phyloP scores from a whole-genome alignment of 2,113 vertebrate species.

The Oreochromis spilurus region DNA sequence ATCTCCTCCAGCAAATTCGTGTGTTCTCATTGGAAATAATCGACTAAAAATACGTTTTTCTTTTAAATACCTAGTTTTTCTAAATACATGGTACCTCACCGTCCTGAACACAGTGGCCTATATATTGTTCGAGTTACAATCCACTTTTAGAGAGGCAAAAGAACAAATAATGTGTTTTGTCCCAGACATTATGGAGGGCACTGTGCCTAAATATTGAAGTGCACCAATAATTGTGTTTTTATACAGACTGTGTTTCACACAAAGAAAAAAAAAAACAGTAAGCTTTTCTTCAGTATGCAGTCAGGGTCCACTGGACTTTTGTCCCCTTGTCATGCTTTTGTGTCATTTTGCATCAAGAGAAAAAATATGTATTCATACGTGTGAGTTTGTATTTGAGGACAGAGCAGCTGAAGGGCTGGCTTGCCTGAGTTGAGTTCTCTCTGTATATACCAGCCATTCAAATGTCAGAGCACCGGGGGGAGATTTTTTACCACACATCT shows the following conservation, averaged over 20 bases:
- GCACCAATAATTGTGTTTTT: not conserved
- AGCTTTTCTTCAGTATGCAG: not conserved
- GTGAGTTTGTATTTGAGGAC: not conserved
- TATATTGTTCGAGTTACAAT: too few species aligned
- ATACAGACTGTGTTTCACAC: not conserved
- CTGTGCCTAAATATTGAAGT: not conserved
- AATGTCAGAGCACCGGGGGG: constrained; percentile 37
- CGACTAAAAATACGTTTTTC: too few species aligned
- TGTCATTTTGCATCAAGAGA: not conserved
- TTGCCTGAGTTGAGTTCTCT: not conserved
- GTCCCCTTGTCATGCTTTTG: not conserved
- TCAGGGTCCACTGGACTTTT: not conserved
- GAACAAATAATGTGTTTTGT: not conserved
- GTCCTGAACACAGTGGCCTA: too few species aligned
- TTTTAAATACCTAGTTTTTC: too few species aligned
- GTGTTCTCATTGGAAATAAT: too few species aligned
- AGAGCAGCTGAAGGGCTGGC: not conserved
- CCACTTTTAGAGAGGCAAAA: not conserved
- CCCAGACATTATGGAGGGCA: not conserved
- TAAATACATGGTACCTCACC: too few species aligned
- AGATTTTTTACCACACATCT: constrained; percentile 11
- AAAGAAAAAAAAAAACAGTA: not conserved
- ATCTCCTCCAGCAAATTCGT: too few species aligned
- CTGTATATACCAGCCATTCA: constrained; percentile 16
- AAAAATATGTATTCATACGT: not conserved